Conservation (phyloP, 2,797 vertebrate species). For the Neostethus bicornis region DNA sequence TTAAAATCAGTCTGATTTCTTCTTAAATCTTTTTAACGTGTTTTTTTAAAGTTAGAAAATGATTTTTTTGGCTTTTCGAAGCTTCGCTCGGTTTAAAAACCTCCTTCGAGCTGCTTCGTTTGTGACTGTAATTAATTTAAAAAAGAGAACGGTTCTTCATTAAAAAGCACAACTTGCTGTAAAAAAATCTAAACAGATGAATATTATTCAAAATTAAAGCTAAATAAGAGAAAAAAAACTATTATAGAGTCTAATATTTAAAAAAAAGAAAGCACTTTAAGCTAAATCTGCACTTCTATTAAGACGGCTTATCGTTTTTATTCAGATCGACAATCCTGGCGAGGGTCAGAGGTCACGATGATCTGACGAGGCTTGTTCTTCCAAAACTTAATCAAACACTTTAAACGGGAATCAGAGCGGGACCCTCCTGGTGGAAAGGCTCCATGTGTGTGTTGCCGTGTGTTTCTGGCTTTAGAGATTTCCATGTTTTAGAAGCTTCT, state of each 20-base stretch:
- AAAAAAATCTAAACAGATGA: constrained; percentile 20
- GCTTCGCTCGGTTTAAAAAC: no score
- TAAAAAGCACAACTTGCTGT: constrained; percentile 67
- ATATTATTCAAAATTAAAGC: constrained; percentile 11
- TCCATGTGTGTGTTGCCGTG: constrained; percentile 56
- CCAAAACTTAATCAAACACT: no score
- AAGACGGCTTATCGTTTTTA: constrained; percentile 43
- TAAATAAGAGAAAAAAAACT: constrained; percentile 15
- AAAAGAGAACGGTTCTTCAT: constrained; percentile 21
- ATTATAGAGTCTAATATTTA: constrained; percentile 22
- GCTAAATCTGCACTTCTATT: constrained; percentile 71
- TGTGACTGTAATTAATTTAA: constrained; percentile 47
- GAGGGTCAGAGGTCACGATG: constrained; percentile 26
- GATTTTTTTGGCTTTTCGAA: no score
- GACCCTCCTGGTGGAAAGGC: constrained; percentile 27
- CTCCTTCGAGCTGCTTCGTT: constrained; percentile 35
- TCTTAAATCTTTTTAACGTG: no score
- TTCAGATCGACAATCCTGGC: constrained; percentile 74
- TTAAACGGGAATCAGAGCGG: no score
- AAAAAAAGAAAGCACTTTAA: constrained; percentile 77
- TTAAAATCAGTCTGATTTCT: no score
- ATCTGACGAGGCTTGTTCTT: constrained; percentile 23
- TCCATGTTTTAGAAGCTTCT: constrained; percentile 66
- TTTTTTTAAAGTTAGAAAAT: no score
- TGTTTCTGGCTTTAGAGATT: constrained; percentile 66